phyloP scores from a whole-genome alignment of 37 sponge, comb jelly and placozoan species.

The Agelas oroides region DNA sequence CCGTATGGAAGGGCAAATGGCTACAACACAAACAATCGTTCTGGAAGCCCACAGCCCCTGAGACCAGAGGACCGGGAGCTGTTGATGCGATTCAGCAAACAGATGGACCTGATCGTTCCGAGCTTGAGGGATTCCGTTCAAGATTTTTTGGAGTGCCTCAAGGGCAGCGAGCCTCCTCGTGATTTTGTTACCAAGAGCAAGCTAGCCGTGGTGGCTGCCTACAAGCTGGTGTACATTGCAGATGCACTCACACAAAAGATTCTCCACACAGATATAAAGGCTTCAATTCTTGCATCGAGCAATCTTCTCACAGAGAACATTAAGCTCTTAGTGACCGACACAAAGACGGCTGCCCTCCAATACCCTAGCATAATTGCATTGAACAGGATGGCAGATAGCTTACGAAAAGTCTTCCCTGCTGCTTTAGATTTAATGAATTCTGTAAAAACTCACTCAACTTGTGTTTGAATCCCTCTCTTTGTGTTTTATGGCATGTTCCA shows the following conservation, averaged over 20 bases:
- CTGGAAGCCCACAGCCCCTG: conserved; percentile 48
- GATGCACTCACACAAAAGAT: conserved; percentile 86
- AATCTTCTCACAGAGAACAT: conserved; percentile 74
- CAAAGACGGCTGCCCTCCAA: conserved; percentile 83
- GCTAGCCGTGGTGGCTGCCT: conserved; percentile 71
- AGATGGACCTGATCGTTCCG: conserved; percentile 73
- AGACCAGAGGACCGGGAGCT: conserved; percentile 60
- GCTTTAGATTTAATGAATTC: conserved; percentile 58
- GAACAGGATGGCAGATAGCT: conserved; percentile 60
- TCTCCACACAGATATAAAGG: conserved; percentile 64
- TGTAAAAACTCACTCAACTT: conserved; percentile 36
- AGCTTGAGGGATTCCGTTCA: conserved; percentile 64
- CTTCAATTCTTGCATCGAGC: conserved; percentile 57
- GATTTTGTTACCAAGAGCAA: conserved; percentile 81
- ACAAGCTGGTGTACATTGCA: conserved; percentile 85
- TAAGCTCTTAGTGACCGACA: conserved; percentile 72
- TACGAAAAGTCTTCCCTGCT: conserved; percentile 56
- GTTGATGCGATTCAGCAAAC: conserved; percentile 63
- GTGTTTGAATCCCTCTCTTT: background rate
- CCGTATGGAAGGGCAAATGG: conserved; percentile 51
- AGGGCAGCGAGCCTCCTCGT: conserved; percentile 55
- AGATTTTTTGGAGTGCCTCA: conserved; percentile 32
- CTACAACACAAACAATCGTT: background rate
- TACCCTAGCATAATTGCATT: conserved; percentile 73
- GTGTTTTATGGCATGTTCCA: background rate